These are phyloP conservation scores for Watsonalla binaria DNA, from an alignment of 2,888 invertebrate species.

Conservation along the genomic window DNA sequence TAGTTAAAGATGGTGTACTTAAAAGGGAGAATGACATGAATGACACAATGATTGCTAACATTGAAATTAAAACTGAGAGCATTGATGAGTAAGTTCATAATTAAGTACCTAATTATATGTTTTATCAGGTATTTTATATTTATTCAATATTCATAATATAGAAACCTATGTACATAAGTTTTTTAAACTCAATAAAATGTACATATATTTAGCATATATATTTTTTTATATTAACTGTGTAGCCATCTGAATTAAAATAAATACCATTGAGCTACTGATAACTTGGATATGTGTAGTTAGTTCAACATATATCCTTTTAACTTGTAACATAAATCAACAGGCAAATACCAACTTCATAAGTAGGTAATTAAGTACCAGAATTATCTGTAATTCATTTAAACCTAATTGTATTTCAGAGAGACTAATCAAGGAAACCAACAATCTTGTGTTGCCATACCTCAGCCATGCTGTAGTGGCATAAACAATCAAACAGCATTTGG, in stretches of 20 bases:
- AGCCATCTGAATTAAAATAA: no score
- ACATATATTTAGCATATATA: no score
- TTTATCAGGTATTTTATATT: background rate
- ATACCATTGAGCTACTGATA: no score
- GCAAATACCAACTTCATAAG: no score
- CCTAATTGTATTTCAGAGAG: background rate
- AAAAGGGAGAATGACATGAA: slow-evolving; percentile 42
- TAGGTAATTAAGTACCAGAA: no score
- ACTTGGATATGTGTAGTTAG: no score
- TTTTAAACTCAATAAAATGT: no score
- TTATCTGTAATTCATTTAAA: no score
- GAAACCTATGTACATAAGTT: no score
- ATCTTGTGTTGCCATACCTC: slow-evolving; percentile 34
- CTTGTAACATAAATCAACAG: no score
- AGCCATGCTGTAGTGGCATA: slow-evolving; percentile 36
- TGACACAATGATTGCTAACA: slow-evolving; percentile 48
- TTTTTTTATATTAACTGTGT: no score
- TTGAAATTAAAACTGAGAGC: slow-evolving; percentile 66
- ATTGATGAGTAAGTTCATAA: slow-evolving; percentile 62
- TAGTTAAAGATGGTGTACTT: slow-evolving; percentile 53
- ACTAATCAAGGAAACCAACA: background rate
- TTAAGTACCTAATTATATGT: background rate
- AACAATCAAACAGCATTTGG: slow-evolving; percentile 10
- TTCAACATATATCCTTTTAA: no score
- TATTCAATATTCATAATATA: background rate